Evolutionary conservation across 2,888 invertebrate genomes (phyloP).

Genomic region (Eristalinus aeneus): DNA sequence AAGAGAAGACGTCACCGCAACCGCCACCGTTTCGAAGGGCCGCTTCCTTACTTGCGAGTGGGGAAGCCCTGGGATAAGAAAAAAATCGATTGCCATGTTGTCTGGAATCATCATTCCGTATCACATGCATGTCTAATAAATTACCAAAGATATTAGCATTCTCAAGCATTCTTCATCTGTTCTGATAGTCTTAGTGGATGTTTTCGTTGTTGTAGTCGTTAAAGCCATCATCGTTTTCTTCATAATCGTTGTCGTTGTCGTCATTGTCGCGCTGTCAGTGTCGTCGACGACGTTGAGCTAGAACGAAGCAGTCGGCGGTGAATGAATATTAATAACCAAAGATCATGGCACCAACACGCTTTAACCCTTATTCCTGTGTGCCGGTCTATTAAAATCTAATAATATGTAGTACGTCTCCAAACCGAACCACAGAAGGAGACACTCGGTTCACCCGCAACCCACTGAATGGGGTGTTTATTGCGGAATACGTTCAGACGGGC

Average conservation of each 20-base stretch:
- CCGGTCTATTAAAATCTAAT: conserved; percentile 55
- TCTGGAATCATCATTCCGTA: conserved; percentile 62
- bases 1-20: not conserved
- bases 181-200: conserved; percentile 27
- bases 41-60: not conserved
- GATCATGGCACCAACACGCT: conserved; percentile 60
- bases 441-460: conserved; percentile 19
- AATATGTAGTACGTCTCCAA: conserved; percentile 26
- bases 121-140: conserved; percentile 65
- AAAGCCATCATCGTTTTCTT: not conserved
- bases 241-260: conserved; percentile 13
- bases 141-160: conserved; percentile 67
- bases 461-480: conserved; percentile 66
- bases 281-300: not conserved
- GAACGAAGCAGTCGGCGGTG: conserved; percentile 22
- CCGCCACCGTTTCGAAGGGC: too few species aligned
- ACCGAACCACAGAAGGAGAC: conserved; percentile 39
- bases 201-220: conserved; percentile 5
- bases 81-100: conserved; percentile 59
- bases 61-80: conserved; percentile 1
- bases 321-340: conserved; percentile 67
- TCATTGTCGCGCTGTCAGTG: not conserved
- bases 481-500: conserved; percentile 17
- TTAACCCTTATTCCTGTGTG: conserved; percentile 27
- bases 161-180: conserved; percentile 69